Percentiles rank a stretch among this genome's conserved stretches.
These are phyloP conservation scores for Nymphalis urticae DNA, from an alignment of 2,888 invertebrate species.

Conservation along the genomic window DNA sequence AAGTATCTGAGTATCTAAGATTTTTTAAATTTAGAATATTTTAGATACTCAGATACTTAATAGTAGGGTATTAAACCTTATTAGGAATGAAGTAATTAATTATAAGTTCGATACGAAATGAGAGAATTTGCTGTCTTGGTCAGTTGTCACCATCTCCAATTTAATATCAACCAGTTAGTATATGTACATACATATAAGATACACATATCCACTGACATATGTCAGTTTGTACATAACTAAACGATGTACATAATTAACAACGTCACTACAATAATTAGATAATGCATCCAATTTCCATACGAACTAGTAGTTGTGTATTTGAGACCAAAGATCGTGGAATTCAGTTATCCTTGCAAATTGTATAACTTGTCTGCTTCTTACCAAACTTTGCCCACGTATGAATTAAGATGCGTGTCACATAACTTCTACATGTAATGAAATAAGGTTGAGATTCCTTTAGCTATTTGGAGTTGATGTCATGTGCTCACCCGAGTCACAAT, in stretches of 20 bases:
- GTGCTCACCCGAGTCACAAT: conserved; percentile 27
- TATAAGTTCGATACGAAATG: not conserved
- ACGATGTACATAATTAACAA: conserved; percentile 31
- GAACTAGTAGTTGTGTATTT: conserved; percentile 16
- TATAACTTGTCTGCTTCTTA: conserved; percentile 32
- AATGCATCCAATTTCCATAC: conserved; percentile 35
- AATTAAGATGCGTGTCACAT: conserved; percentile 11
- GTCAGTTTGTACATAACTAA: conserved; percentile 17
- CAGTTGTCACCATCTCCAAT: not conserved
- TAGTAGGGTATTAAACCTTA: too few species aligned
- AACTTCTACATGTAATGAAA: conserved; percentile 3
- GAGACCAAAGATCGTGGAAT: conserved; percentile 28
- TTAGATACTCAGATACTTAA: too few species aligned
- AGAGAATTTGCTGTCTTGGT: not conserved
- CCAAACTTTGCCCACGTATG: conserved; percentile 24
- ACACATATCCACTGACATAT: conserved; percentile 9
- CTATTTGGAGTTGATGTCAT: conserved; percentile 16
- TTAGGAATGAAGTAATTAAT: not conserved
- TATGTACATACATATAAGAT: conserved; percentile 15
- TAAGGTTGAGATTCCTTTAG: conserved; percentile 20
- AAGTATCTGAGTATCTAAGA: too few species aligned
- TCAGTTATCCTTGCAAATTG: conserved; percentile 36
- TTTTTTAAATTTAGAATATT: too few species aligned
- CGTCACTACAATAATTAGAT: conserved; percentile 31
- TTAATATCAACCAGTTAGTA: conserved; percentile 18